Conservation (phyloP, 2,113 vertebrate species). For the Zosterops japonicus region DNA sequence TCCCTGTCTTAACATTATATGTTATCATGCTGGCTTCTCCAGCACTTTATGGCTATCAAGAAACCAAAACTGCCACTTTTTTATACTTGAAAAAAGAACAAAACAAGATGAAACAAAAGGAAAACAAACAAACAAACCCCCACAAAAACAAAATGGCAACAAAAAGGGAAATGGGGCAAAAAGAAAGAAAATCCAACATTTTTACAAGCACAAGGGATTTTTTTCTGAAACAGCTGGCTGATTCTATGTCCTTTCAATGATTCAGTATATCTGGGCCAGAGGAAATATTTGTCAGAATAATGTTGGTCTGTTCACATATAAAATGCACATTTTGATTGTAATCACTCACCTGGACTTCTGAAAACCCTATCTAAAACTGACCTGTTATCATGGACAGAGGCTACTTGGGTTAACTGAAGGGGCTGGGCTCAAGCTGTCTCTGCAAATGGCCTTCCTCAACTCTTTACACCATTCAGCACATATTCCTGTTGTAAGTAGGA, state of each 20-base stretch:
- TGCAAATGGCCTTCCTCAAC: not conserved
- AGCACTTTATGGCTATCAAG: not conserved
- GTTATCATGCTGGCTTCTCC: not conserved
- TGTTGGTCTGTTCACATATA: not conserved
- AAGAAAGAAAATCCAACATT: not conserved
- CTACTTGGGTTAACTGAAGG: not conserved
- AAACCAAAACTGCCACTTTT: not conserved
- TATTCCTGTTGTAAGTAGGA: not conserved
- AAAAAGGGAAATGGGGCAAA: not conserved
- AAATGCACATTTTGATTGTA: not conserved
- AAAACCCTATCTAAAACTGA: not conserved
- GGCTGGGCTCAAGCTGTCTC: not conserved
- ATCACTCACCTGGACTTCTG: not conserved
- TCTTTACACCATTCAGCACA: not conserved
- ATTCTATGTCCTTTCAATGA: not conserved
- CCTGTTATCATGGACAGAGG: not conserved
- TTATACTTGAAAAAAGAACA: not conserved
- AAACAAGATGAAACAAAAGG: not conserved
- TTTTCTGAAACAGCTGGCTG: not conserved
- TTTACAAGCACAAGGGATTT: accelerated
- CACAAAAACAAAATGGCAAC: not conserved
- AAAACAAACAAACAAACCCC: not conserved
- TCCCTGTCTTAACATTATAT: not conserved
- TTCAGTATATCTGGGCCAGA: not conserved
- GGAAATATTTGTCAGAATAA: not conserved